Evolutionary conservation across 2,888 invertebrate species (phyloP), one percentile per base, ranked within the genome.

Genomic region (Clistopyga incitator): DNA sequence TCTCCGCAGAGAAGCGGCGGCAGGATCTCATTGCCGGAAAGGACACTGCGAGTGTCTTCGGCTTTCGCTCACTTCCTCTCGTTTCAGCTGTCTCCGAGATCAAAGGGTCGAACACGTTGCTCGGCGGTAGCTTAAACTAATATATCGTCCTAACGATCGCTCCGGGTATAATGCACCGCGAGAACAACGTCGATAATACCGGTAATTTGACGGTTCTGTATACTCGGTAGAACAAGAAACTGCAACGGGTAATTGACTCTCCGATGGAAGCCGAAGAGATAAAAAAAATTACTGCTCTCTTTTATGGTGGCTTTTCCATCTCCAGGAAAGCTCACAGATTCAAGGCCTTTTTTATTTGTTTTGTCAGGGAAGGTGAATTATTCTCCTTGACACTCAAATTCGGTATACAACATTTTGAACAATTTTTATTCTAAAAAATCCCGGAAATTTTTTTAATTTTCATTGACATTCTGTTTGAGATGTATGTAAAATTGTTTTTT

Each of bases 11-110:
- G 52, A n/a, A n/a, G 59, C 23, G 34, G 34, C 29, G 72, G 67
- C 29, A 67, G 50, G 52, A 82, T 78, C 74, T 78, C 72, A 78
- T 74, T 61, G 61, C 72, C 72, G 38, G 45, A 61, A 72, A 72
- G 59, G 59, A 72, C 72, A 59, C 59, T 38, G n/a, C 11, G 29
- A 64, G 64, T 47, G 56, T 47, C 71, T 72, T 65, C 38, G 65
- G 67, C 50, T 42, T 64, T 61, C 54, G n/a, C 1, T 13, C 61
- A 20, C 11, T 23, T n/a, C 52, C 50, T 25, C 70, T 52, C 20
- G 18, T 34, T 54, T 13, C 34, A 13, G 34, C 42, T 64, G 29
- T 65, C 54, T 64, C n/a, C 38, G 65, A 52, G 71, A 74, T 74
- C 74, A 67, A 74, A 79, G 67, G 54, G 74, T 38, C 25, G 42